Evolutionary conservation across 64 coral and sea anemone genomes (phyloP).

Genomic region (Montipora capricornis): DNA sequence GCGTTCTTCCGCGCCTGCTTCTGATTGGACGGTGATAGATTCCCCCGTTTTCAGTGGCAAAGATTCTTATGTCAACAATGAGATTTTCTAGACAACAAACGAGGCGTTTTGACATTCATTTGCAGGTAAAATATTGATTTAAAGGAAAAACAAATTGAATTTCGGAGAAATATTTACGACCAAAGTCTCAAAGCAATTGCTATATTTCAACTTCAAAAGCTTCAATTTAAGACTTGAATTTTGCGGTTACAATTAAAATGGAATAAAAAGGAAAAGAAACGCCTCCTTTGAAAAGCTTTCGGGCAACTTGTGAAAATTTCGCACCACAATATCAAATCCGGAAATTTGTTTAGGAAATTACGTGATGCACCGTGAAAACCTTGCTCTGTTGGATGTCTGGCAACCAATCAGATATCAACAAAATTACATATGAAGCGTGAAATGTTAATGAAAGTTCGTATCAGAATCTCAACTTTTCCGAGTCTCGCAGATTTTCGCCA

Average conservation of each 20-base stretch:
- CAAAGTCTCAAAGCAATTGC: not conserved
- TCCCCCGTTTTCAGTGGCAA: not conserved
- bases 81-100: too few species aligned
- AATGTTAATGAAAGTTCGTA: conserved; percentile 23
- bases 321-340: too few species aligned
- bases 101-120: not conserved
- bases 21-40: too few species aligned
- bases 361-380: conserved; percentile 14
- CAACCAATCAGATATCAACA: conserved; percentile 4
- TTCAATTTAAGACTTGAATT: too few species aligned
- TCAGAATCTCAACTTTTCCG: conserved; percentile 2
- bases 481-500: not conserved
- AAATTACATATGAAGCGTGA: conserved; percentile 49
- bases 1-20: too few species aligned
- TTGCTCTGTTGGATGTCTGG: not conserved
- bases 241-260: too few species aligned
- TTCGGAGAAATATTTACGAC: not conserved
- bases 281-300: not conserved
- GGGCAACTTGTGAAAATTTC: not conserved
- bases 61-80: not conserved
- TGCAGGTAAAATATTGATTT: conserved; percentile 20
- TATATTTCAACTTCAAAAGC: not conserved
- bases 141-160: not conserved
- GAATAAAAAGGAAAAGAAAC: too few species aligned
- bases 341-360: conserved; percentile 1